phyloP scores from a whole-genome alignment of 2,113 vertebrate genomes.

The Mobula birostris region DNA sequence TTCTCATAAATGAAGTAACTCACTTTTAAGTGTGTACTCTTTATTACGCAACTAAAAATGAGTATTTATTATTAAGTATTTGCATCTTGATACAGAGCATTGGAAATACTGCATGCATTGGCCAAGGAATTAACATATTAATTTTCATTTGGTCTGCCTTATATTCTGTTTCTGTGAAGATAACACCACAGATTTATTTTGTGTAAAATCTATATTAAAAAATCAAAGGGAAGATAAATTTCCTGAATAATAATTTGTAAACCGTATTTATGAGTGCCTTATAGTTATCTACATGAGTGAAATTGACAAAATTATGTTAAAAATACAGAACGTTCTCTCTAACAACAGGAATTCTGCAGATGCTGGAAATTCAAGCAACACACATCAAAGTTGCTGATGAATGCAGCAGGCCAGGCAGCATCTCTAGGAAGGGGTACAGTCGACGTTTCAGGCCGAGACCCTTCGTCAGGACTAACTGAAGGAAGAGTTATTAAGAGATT shows the following conservation, averaged over 20 bases:
- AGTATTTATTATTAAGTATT: not conserved
- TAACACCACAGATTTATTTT: not conserved
- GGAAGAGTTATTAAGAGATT: no score
- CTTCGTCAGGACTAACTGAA: no score
- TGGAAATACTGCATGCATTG: not conserved
- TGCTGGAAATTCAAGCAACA: no score
- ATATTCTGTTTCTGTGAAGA: not conserved
- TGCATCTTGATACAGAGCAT: not conserved
- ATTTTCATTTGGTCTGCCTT: not conserved
- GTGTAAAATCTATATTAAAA: not conserved
- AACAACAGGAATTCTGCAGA: no score
- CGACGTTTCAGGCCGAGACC: no score
- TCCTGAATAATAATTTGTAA: not conserved
- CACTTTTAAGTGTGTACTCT: not conserved
- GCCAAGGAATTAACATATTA: not conserved
- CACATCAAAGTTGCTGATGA: no score
- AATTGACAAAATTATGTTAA: not conserved
- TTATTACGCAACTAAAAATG: not conserved
- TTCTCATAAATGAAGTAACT: not conserved
- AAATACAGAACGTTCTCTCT: not conserved
- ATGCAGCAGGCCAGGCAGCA: no score
- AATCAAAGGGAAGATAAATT: not conserved
- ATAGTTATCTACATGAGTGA: not conserved
- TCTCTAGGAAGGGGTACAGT: no score
- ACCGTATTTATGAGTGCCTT: not conserved